Evolutionary conservation across 1,140 invertebrate genomes (phyloP).

Genomic region (Platyscapa corneri): DNA sequence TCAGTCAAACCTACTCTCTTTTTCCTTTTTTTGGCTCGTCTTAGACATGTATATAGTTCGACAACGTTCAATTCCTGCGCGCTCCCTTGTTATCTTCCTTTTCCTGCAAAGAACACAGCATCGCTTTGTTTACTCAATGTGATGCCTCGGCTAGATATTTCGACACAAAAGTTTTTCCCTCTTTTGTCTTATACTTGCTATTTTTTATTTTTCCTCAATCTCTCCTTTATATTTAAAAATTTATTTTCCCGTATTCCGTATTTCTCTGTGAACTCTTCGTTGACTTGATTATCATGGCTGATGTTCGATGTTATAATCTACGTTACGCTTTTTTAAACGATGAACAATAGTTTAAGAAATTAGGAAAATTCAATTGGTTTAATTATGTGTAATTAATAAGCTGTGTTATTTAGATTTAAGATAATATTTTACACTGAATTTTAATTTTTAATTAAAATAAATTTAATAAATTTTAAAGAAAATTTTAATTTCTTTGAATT

Average conservation of each 20-base stretch:
- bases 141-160: neutral
- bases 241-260: too few relatives aligned
- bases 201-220: neutral
- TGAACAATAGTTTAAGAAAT: too few relatives aligned
- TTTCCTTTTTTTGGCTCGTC: neutral
- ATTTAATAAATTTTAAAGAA: too few relatives aligned
- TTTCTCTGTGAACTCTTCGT: too few relatives aligned
- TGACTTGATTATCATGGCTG: too few relatives aligned
- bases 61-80: neutral
- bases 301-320: too few relatives aligned
- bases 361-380: neutral
- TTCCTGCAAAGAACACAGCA: neutral
- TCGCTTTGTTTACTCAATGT: slow-evolving; percentile 10
- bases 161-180: neutral
- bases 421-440: too few relatives aligned
- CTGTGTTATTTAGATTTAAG: too few relatives aligned
- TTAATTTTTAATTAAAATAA: too few relatives aligned
- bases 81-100: neutral
- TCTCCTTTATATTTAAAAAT: neutral
- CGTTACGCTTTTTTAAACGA: too few relatives aligned
- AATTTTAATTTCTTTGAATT: too few relatives aligned
- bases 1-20: slow-evolving; percentile 36
- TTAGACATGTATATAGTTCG: neutral
- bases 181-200: neutral
- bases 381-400: neutral